A percentile compares a stretch with the other conserved stretches of the same genome.
phyloP scores from a whole-genome alignment of 2,888 invertebrate species.

The Lutraria lutraria region DNA sequence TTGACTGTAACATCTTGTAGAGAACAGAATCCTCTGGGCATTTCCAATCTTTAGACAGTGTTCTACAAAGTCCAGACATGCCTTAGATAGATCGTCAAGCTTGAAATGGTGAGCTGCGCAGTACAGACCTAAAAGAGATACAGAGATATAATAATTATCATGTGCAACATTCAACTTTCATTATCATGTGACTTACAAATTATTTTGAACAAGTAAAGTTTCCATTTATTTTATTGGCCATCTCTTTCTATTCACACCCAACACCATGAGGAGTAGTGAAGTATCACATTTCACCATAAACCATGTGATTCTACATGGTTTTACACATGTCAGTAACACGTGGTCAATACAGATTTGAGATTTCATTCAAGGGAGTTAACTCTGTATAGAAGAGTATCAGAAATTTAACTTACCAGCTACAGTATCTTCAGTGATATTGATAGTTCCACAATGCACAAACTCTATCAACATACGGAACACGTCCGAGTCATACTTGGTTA shows the following conservation, averaged over 20 bases:
- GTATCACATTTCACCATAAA: too few relatives aligned
- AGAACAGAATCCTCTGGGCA: slow-evolving; percentile 30
- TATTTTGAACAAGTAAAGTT: too few relatives aligned
- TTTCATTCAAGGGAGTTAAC: too few relatives aligned
- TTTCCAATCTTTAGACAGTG: slow-evolving; percentile 38
- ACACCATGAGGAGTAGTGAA: too few relatives aligned
- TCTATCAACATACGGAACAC: slow-evolving; percentile 64
- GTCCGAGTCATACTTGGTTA: slow-evolving; percentile 61
- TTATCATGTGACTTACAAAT: too few relatives aligned
- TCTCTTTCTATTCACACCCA: too few relatives aligned
- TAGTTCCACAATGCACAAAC: slow-evolving; percentile 62
- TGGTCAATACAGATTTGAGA: too few relatives aligned
- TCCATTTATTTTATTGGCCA: too few relatives aligned
- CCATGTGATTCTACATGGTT: too few relatives aligned
- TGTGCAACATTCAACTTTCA: too few relatives aligned
- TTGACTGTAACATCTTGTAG: slow-evolving; percentile 42
- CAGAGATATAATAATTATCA: neutral
- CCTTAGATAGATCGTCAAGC: slow-evolving; percentile 40
- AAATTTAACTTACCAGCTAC: slow-evolving; percentile 48
- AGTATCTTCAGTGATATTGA: slow-evolving; percentile 46
- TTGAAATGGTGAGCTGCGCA: slow-evolving; percentile 59
- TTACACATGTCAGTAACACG: too few relatives aligned
- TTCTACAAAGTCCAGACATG: slow-evolving; percentile 56
- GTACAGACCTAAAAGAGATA: slow-evolving; percentile 46
- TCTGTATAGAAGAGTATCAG: too few relatives aligned